These are phyloP conservation scores for Allygus modestus DNA, from an alignment of 2,888 invertebrate species.

Conservation along the genomic window DNA sequence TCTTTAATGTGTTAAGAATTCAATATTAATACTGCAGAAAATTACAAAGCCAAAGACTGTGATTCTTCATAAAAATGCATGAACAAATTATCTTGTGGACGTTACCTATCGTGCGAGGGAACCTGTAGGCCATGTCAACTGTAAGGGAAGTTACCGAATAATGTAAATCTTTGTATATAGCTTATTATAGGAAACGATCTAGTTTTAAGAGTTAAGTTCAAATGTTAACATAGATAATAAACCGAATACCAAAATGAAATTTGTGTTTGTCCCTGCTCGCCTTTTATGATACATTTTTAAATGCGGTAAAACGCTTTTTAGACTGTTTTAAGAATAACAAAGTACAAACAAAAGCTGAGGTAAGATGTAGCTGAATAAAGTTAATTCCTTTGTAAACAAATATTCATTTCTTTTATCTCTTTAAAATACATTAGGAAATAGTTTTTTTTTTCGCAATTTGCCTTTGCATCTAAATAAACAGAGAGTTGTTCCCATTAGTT, in stretches of 20 bases:
- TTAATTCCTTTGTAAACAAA: too few relatives aligned
- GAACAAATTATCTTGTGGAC: neutral
- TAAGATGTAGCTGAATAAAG: too few relatives aligned
- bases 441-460: too few relatives aligned
- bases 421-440: too few relatives aligned
- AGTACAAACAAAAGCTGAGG: too few relatives aligned
- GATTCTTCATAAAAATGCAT: neutral
- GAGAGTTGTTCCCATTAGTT: too few relatives aligned
- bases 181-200: neutral
- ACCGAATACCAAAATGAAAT: neutral
- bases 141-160: constrained; percentile 1
- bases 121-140: neutral
- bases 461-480: too few relatives aligned
- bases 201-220: constrained; percentile 29
- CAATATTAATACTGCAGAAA: neutral
- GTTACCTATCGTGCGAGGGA: neutral
- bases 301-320: too few relatives aligned
- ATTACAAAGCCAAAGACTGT: constrained; percentile 14
- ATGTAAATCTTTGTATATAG: constrained; percentile 29
- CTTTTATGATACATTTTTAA: too few relatives aligned
- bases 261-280: neutral
- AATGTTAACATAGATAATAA: constrained; percentile 21
- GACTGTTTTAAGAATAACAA: too few relatives aligned
- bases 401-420: too few relatives aligned
- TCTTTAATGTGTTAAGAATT: neutral